These are phyloP conservation scores for Cyanoliseus patagonus DNA, from an alignment of 2,113 vertebrate genomes.

Conservation along the genomic window DNA sequence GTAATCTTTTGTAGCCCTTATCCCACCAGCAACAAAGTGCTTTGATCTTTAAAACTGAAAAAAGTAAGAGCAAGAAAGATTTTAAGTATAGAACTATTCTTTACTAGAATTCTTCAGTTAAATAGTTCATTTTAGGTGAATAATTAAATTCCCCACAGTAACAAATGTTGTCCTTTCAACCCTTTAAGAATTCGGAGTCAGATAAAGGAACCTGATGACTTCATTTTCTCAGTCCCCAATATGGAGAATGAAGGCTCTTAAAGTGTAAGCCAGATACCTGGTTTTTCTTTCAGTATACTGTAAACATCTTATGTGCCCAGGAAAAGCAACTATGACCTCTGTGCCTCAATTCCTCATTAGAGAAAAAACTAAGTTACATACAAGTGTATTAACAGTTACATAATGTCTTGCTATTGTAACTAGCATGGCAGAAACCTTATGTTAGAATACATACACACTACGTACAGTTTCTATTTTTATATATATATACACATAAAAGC, in stretches of 20 bases:
- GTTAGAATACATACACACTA: not conserved
- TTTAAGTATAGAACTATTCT: not conserved
- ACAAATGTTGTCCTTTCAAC: not conserved
- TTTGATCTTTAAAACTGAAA: not conserved
- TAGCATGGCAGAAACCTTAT: not conserved
- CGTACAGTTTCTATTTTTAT: not conserved
- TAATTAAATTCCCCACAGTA: not conserved
- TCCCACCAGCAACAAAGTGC: not conserved
- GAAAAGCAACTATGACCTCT: not conserved
- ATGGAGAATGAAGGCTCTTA: not conserved
- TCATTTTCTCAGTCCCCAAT: not conserved
- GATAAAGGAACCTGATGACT: not conserved
- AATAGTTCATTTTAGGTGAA: not conserved
- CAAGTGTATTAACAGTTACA: not conserved
- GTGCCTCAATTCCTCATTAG: not conserved
- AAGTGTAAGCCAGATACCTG: not conserved
- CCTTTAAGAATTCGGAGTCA: not conserved
- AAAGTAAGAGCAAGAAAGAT: not conserved
- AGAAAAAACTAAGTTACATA: not conserved
- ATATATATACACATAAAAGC: not conserved
- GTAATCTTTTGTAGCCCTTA: conserved; percentile 6
- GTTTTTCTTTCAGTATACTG: not conserved
- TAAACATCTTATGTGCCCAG: not conserved
- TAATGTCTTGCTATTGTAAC: not conserved
- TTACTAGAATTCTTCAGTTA: not conserved